Percentiles rank a stretch among this genome's conserved stretches.
Evolutionary conservation across 2,113 vertebrate genomes (phyloP).

Genomic region (Tupaia chinensis): DNA sequence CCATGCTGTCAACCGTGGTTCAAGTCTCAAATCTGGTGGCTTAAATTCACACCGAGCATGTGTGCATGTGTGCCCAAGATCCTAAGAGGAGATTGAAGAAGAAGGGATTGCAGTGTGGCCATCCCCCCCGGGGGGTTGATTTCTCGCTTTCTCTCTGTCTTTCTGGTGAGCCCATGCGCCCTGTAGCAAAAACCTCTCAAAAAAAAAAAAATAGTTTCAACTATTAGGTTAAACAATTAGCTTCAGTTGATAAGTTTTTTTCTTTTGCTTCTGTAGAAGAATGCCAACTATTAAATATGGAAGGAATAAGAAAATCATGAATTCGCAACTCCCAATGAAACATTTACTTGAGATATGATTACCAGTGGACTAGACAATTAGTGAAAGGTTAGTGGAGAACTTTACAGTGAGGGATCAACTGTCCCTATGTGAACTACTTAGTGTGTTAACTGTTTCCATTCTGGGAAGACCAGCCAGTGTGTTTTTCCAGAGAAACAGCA

Average conservation of each 20-base stretch:
- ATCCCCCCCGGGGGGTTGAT: too few relatives aligned
- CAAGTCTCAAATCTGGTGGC: too few relatives aligned
- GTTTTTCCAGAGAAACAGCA: not conserved
- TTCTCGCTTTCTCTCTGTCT: too few relatives aligned
- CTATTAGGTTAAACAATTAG: not conserved
- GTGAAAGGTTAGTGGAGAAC: not conserved
- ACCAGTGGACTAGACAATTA: not conserved
- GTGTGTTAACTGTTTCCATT: rapidly evolving
- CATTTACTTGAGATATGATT: not conserved
- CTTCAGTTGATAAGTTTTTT: not conserved
- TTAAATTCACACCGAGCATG: too few relatives aligned
- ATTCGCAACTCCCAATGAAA: not conserved
- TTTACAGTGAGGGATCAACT: not conserved
- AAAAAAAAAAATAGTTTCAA: too few relatives aligned
- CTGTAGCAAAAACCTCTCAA: too few relatives aligned
- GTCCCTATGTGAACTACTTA: too few relatives aligned
- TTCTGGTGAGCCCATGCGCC: too few relatives aligned
- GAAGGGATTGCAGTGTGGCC: too few relatives aligned
- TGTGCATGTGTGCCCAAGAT: too few relatives aligned
- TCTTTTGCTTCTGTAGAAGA: not conserved
- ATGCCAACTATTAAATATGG: not conserved
- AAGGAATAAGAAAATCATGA: not conserved
- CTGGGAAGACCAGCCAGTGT: not conserved
- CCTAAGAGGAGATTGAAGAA: too few relatives aligned
- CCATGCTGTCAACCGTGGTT: too few relatives aligned